phyloP scores from a whole-genome alignment of 2,797 vertebrate genomes.

The Diceros bicornis region DNA sequence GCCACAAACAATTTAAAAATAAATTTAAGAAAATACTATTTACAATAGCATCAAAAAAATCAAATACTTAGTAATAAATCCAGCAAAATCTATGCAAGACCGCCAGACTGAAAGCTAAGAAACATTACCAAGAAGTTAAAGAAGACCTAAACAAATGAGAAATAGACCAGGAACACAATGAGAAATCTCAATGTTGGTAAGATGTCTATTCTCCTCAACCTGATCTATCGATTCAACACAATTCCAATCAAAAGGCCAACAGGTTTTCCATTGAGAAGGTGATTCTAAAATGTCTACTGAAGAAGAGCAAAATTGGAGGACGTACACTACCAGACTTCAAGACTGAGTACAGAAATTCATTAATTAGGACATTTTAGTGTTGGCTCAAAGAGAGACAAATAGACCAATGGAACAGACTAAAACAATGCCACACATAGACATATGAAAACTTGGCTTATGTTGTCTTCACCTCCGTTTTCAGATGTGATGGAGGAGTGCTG shows the following conservation, averaged over 20 bases:
- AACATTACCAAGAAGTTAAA: background rate
- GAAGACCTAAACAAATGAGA: background rate
- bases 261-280: background rate
- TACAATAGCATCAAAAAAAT: background rate
- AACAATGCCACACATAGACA: too few relatives aligned
- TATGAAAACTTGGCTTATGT: background rate
- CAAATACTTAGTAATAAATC: background rate
- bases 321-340: background rate
- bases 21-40: background rate
- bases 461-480: background rate
- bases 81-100: background rate
- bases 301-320: background rate
- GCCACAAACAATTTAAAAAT: background rate
- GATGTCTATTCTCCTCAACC: background rate
- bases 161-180: background rate
- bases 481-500: background rate
- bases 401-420: background rate
- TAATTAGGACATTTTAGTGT: background rate
- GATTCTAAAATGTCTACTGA: background rate
- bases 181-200: background rate
- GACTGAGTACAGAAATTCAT: background rate
- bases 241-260: background rate
- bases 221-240: background rate
- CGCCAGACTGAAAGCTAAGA: background rate
- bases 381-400: background rate